A percentile compares a stretch with the other conserved stretches of the same genome.
phyloP scores from a whole-genome alignment of 2,797 vertebrate species.

The Yasuhikotakia modesta region DNA sequence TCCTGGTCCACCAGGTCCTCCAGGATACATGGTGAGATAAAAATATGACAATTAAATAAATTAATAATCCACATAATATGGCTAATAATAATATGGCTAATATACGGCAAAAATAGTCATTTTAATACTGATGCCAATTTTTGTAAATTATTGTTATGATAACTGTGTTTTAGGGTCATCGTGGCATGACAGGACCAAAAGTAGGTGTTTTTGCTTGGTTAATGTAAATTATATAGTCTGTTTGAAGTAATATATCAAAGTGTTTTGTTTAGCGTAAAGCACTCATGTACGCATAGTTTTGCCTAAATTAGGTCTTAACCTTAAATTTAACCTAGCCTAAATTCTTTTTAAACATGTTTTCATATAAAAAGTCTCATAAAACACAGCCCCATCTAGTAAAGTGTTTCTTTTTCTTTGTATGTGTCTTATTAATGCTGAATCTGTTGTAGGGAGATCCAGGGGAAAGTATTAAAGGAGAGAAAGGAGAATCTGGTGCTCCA shows the following conservation, averaged over 20 bases:
- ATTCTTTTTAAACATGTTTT: too few species aligned
- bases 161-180: conserved; percentile 57
- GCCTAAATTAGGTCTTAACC: too few species aligned
- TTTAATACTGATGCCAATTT: neutral
- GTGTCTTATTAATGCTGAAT: neutral
- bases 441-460: conserved; percentile 68
- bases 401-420: neutral
- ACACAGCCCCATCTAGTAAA: neutral
- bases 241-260: too few species aligned
- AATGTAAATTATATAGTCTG: neutral
- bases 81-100: neutral
- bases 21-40: conserved; percentile 76
- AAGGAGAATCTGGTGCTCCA: conserved; percentile 67
- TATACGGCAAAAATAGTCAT: neutral
- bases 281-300: too few species aligned
- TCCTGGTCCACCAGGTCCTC: conserved; percentile 73
- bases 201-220: conserved; percentile 40
- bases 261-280: too few species aligned
- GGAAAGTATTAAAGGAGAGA: conserved; percentile 79
- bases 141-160: too few species aligned
- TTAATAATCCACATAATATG: neutral
- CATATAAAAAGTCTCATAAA: neutral
- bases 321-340: too few species aligned
- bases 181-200: conserved; percentile 58
- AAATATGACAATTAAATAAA: neutral